Conservation (phyloP, 2,113 vertebrate species). For the Apaloderma vittatum region DNA sequence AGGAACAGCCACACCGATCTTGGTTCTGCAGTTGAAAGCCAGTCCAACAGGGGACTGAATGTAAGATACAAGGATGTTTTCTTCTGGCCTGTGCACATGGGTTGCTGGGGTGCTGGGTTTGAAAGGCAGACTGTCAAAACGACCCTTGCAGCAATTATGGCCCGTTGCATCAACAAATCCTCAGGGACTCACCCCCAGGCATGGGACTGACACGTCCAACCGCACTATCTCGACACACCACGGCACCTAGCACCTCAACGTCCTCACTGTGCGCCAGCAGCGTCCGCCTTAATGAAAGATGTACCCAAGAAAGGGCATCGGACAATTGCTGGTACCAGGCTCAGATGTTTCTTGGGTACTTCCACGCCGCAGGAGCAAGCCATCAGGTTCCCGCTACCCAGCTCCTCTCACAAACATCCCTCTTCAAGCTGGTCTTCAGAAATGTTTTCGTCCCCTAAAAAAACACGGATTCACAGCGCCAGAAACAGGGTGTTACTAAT, state of each 20-base stretch:
- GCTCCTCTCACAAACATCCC: background rate
- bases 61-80: background rate
- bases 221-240: background rate
- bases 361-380: background rate
- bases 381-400: background rate
- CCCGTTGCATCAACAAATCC: slow-evolving; percentile 69
- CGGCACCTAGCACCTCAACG: background rate
- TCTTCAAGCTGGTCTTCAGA: background rate
- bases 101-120: slow-evolving; percentile 50
- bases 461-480: rapidly evolving
- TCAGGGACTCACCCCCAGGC: slow-evolving; percentile 25
- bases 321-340: background rate
- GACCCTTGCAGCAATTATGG: slow-evolving; percentile 59
- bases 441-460: background rate
- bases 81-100: background rate
- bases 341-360: background rate
- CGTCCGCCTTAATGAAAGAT: background rate
- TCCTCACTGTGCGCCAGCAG: background rate
- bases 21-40: background rate
- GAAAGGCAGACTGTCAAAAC: slow-evolving; percentile 64
- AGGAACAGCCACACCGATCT: background rate
- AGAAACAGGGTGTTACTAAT: rapidly evolving
- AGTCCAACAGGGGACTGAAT: background rate
- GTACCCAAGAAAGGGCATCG: background rate
- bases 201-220: slow-evolving; percentile 38